A percentile compares a stretch with the other conserved stretches of the same genome.
Conservation (phyloP, 2,888 invertebrate genomes). For the Sympetrum striolatum region DNA sequence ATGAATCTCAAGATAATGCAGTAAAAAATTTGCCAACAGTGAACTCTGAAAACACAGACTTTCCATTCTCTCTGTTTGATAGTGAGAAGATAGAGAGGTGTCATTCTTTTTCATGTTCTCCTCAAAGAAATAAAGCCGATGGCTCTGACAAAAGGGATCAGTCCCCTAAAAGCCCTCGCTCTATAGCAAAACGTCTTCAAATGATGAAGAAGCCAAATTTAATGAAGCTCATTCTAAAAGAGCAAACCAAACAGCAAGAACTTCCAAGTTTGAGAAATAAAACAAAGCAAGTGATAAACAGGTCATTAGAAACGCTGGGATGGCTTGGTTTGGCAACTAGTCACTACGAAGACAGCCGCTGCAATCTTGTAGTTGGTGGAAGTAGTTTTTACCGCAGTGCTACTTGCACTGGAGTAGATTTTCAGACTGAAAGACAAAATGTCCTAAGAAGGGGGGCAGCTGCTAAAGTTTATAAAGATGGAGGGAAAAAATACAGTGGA, state of each 20-base stretch:
- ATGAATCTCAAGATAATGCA: neutral
- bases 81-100: neutral
- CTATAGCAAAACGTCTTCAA: neutral
- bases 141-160: neutral
- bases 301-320: constrained; percentile 11
- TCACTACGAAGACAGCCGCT: neutral
- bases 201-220: neutral
- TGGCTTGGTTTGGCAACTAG: neutral
- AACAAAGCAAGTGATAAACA: constrained; percentile 13
- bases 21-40: neutral
- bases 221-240: constrained; percentile 10
- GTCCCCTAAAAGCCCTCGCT: neutral
- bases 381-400: constrained; percentile 28
- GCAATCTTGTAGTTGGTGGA: constrained; percentile 9
- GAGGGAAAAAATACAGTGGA: neutral
- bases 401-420: neutral
- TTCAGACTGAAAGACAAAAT: constrained; percentile 3
- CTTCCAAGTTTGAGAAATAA: neutral
- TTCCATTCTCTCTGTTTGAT: neutral
- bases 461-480: neutral
- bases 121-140: neutral
- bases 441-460: neutral
- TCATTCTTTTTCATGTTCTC: neutral
- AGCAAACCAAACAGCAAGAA: constrained; percentile 11
- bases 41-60: no score